Conservation (phyloP, 2,797 vertebrate genomes). For the Hoplostethus mediterraneus region DNA sequence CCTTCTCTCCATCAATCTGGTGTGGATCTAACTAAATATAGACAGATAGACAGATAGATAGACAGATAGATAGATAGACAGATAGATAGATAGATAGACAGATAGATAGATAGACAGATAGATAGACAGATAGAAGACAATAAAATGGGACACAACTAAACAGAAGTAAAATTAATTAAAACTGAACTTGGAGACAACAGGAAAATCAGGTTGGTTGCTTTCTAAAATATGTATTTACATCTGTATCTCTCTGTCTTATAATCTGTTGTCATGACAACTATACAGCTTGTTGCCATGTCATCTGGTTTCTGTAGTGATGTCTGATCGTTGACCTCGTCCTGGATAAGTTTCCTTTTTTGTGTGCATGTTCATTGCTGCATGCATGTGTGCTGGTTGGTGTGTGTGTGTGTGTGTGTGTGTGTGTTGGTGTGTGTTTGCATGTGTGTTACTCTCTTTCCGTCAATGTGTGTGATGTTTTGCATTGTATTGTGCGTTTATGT, state of each 20-base stretch:
- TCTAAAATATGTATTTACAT: not conserved
- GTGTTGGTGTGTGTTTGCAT: not conserved
- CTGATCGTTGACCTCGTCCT: constrained; percentile 33
- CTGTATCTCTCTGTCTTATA: constrained; percentile 7
- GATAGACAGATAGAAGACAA: not conserved
- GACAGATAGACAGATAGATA: not conserved
- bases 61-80: not conserved
- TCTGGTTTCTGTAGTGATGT: constrained; percentile 59
- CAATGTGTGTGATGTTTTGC: too few relatives aligned
- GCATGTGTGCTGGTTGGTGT: constrained; percentile 7
- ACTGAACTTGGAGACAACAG: constrained; percentile 12
- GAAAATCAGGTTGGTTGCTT: constrained; percentile 60
- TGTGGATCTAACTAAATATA: not conserved
- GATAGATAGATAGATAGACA: not conserved
- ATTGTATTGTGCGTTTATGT: not conserved
- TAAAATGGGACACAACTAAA: too few relatives aligned
- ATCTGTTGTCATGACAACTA: constrained; percentile 35
- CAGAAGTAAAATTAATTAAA: not conserved
- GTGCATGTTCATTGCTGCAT: constrained; percentile 12
- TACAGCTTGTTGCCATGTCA: constrained; percentile 58
- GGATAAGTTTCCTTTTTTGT: constrained; percentile 28
- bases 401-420: not conserved
- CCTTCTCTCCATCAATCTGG: not conserved
- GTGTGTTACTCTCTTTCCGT: not conserved
- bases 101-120: not conserved